phyloP scores from a whole-genome alignment of 2,888 invertebrate species.

The Latheticus oryzae region DNA sequence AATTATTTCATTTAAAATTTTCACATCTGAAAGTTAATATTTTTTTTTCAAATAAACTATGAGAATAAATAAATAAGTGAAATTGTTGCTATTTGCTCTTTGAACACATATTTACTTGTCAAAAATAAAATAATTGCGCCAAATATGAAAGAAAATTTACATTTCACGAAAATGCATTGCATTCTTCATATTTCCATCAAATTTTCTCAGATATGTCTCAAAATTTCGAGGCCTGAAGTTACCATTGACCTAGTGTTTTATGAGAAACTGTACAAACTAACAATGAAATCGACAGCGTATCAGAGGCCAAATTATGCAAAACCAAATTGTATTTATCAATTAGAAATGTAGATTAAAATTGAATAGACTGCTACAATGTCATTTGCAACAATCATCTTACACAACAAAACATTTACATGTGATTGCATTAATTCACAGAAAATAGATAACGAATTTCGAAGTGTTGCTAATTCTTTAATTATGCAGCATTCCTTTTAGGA shows the following conservation, averaged over 20 bases:
- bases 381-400: constrained; percentile 26
- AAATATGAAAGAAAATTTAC: constrained; percentile 2
- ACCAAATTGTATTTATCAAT: constrained; percentile 9
- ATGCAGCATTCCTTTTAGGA: no score
- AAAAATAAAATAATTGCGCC: no score
- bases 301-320: constrained; percentile 26
- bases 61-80: no score
- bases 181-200: no score
- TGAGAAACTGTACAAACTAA: constrained; percentile 18
- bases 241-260: constrained; percentile 24
- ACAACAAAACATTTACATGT: constrained; percentile 24
- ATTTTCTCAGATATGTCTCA: no score
- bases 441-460: constrained; percentile 22
- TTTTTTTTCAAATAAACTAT: no score
- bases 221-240: no score
- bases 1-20: no score
- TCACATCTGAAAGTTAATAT: no score
- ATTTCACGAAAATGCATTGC: constrained; percentile 3
- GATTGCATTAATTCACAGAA: constrained; percentile 27
- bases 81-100: no score
- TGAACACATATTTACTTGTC: no score
- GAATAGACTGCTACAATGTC: constrained; percentile 9
- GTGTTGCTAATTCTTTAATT: constrained; percentile 37
- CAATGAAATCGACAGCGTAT: constrained; percentile 18
- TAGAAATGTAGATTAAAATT: constrained; percentile 12